Conservation (phyloP, 2,888 invertebrate genomes). For the Nephrotoma appendiculata region DNA sequence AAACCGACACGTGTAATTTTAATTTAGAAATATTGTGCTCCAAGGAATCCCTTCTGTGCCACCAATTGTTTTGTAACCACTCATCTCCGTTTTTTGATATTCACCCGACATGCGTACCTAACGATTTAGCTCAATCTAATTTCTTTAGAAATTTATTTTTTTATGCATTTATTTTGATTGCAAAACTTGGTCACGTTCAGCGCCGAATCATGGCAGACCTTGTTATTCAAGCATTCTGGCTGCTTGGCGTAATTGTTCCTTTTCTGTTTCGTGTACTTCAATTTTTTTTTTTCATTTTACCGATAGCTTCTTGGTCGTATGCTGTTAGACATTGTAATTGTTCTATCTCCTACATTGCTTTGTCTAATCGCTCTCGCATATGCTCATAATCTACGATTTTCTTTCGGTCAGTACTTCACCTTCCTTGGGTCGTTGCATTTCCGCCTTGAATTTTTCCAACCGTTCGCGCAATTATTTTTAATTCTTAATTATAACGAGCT, state of each 20-base stretch:
- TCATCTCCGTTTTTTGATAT: too few species aligned
- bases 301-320: slow-evolving; percentile 55
- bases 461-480: slow-evolving; percentile 83
- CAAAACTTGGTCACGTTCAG: slow-evolving; percentile 72
- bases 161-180: slow-evolving; percentile 46
- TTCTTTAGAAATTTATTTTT: too few species aligned
- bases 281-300: slow-evolving; percentile 62
- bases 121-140: too few species aligned
- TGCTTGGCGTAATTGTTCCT: slow-evolving; percentile 61
- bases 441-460: slow-evolving; percentile 70
- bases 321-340: slow-evolving; percentile 67
- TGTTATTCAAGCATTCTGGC: slow-evolving; percentile 62
- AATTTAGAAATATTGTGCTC: too few species aligned
- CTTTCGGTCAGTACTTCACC: slow-evolving; percentile 63
- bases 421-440: slow-evolving; percentile 69
- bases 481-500: slow-evolving; percentile 68
- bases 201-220: slow-evolving; percentile 61
- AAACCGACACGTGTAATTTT: too few species aligned
- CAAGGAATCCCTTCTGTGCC: too few species aligned
- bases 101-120: too few species aligned
- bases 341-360: slow-evolving; percentile 66
- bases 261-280: slow-evolving; percentile 62
- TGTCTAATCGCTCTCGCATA: slow-evolving; percentile 63
- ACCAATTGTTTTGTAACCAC: too few species aligned
- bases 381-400: slow-evolving; percentile 70